A percentile compares a stretch with the other conserved stretches of the same genome.
phyloP scores from a whole-genome alignment of 2,888 invertebrate genomes.

The Lycia hirtaria region DNA sequence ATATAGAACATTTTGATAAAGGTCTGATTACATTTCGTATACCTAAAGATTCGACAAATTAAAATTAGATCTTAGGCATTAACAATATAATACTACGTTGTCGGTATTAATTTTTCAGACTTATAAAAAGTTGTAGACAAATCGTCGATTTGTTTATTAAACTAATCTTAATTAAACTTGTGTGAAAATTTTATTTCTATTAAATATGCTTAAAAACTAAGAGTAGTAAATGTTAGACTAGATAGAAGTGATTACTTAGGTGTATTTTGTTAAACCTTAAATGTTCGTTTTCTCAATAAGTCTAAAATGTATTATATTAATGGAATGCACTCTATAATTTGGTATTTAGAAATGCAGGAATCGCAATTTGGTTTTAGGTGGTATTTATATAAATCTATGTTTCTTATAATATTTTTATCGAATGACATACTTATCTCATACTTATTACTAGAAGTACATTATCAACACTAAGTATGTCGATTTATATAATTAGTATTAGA shows the following conservation, averaged over 20 bases:
- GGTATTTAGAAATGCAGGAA: background rate
- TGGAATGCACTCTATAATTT: slow-evolving; percentile 22
- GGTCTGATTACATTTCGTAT: slow-evolving; percentile 9
- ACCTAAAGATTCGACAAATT: slow-evolving; percentile 9
- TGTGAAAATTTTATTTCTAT: slow-evolving; percentile 1
- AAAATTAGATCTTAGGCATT: background rate
- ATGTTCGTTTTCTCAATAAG: background rate
- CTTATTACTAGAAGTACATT: background rate
- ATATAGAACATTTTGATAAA: slow-evolving; percentile 17
- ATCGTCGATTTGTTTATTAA: background rate
- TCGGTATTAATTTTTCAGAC: slow-evolving; percentile 7
- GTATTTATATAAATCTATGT: background rate
- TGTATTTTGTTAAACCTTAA: background rate
- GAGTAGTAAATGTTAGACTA: slow-evolving; percentile 19
- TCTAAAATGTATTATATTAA: background rate
- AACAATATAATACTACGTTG: slow-evolving; percentile 3
- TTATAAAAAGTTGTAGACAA: slow-evolving; percentile 5
- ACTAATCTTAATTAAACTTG: background rate
- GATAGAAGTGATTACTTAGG: slow-evolving; percentile 3
- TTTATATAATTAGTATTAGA: slow-evolving; percentile 10
- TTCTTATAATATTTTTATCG: background rate
- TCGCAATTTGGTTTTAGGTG: background rate
- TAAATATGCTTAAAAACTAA: slow-evolving; percentile 6
- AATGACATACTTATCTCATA: background rate
- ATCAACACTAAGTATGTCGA: slow-evolving; percentile 3